Base-by-base conservation (phyloP, 2,888 invertebrate species). In the Rapana venosa region DNA sequence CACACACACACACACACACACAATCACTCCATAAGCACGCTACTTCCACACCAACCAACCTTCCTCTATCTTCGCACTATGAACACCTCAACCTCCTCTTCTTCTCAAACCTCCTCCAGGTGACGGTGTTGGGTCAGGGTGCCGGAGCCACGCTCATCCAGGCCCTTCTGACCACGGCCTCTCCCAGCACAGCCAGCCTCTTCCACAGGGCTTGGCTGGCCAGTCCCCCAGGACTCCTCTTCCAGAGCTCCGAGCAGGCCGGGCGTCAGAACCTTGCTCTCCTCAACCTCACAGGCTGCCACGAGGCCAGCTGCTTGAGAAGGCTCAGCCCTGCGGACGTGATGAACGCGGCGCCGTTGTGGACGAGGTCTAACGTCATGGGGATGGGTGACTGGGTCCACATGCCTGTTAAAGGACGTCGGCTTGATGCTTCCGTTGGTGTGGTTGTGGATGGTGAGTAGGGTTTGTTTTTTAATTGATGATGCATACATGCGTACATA, bases 71-170 rank as follows among this genome's bases (percentile, higher is more conserved):
- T 47, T 8, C 47, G 4, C 2, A 47, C 47, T n/a, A n/a, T n/a
- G n/a, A n/a, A n/a, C n/a, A n/a, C 47, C 47, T 47, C 47, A 47
- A 47, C 47, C 47, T 61, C 61, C 2, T 61, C 17, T 22, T 13
- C 61, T n/a, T 20, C 22, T 2, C 4, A 61, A 15, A 61, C 61
- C 15, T 13, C 61, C 22, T 32, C 1, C 97, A 98, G 5, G 98
- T 98, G 0, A 98, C 98, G 0, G 95, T 98, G 74, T 97, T 98
- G 93, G 98, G 98, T 0, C 98, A 98, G 95, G 97, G 98, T 36
- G 98, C 98, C 0, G 98, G 98, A 0, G 98, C 98, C 0, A 98
- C 98, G 0, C 96, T 98, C 26, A 98, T 98, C 0, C 97, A 98
- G 0, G 98, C 98, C 0, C 96, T 98, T 79, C 97, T 97, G 94